Percentiles rank a stretch among this genome's conserved stretches.
These are phyloP conservation scores for Diglossa brunneiventris DNA, from an alignment of 2,113 vertebrate genomes.

Conservation along the genomic window DNA sequence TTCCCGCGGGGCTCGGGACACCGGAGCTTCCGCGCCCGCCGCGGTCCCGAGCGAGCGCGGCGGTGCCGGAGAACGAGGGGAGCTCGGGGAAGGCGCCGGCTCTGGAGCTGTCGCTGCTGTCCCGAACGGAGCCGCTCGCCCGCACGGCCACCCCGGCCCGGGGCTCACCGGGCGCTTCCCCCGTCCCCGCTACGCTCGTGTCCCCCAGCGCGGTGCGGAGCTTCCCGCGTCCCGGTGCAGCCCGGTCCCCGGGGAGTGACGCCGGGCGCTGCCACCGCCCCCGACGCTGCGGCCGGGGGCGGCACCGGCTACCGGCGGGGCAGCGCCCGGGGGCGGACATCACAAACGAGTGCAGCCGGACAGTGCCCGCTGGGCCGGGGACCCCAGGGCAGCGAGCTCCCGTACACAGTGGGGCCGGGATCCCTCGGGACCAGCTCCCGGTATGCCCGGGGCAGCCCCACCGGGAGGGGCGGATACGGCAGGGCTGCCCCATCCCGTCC, in stretches of 20 bases:
- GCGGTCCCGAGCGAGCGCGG: not conserved
- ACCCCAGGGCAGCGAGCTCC: no score
- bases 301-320: not conserved
- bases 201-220: no score
- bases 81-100: no score
- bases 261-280: not conserved
- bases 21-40: not conserved
- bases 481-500: fast-evolving
- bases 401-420: no score
- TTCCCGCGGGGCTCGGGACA: not conserved
- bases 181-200: no score
- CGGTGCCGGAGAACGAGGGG: no score
- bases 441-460: not conserved
- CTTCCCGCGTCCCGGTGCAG: no score
- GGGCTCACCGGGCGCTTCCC: not conserved
- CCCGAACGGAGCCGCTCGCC: not conserved
- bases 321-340: not conserved
- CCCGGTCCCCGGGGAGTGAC: no score
- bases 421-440: not conserved
- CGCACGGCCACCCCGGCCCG: no score
- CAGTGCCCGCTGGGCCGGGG: not conserved
- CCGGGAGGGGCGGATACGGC: fast-evolving
- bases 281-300: no score
- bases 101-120: not conserved
- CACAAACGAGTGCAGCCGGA: not conserved